Base-by-base conservation (phyloP, 2,888 invertebrate species). In the Agonopterix alstromeriana region DNA sequence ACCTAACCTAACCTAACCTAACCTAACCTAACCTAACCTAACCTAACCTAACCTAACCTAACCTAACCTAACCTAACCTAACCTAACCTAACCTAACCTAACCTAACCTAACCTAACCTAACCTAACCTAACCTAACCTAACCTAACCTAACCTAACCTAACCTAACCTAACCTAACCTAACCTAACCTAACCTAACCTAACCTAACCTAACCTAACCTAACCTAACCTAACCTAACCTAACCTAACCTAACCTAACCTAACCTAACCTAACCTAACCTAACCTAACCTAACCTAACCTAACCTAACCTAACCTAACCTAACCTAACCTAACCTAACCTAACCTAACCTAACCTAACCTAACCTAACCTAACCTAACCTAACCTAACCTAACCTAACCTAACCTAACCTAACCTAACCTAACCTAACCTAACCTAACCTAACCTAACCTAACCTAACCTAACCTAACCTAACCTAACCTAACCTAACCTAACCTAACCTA, bases 1-100 rank as follows among this genome's bases (percentile, higher is more conserved):
- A 55, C 55, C 53, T 53, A 55, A 55, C 53, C 51, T 53, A 53
- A 51, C 53, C 53, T 51, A 55, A 53, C 55, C 53, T 53, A 55
- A 52, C 53, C 53, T 53, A 53, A 53, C 53, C 51, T 48, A 55
- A 53, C 55, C 55, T 50, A 53, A 48, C 53, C 47, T 43, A 51
- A 50, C 50, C 53, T 48, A 53, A 53, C 53, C 51, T 48, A 53
- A 53, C 53, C 51, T 49, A 49, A 51, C 51, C 51, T 44, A 49
- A 53, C 53, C 51, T 51, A 51, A 51, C 53, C 46, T 46, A 51
- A 51, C 53, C 49, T 45, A 52, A 52, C 52, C 47, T 45, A 48
- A 52, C 50, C 47, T 46, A 51, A 51, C 53, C 48, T 40, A 51
- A 51, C 51, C 51, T 51, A 53, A 53, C 53, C 48, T 46, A 51